Evolutionary conservation across 2,888 invertebrate species (phyloP), one percentile per base, ranked within the genome.

Genomic region (Microplitis manilae): DNA sequence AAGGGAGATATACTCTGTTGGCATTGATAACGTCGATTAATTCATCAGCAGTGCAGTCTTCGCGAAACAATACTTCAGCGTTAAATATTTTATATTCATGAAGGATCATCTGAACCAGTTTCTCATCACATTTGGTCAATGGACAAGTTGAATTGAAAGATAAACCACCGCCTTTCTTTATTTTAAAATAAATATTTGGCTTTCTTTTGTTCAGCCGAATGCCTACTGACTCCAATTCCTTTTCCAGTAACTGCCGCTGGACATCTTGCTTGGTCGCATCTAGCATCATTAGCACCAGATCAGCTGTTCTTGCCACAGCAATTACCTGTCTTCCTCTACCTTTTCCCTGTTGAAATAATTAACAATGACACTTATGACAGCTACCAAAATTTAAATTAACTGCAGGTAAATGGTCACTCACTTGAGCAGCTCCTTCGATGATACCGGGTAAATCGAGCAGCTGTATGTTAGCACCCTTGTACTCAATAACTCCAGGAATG

Each of bases 1-100:
- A 99, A 74, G 98, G 98, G 88, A 99, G 92, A 91, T 99, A 98
- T 77, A 89, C 89, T 81, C 98, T 93, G 91, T 98, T 98, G 8
- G 96, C 98, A 72, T 96, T 95, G 83, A 99, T 97, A 73, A 99
- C 98, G 91, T 99, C 99, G 83, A 99, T 99, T 86, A 99, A 93
- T 87, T 99, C 99, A 90, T 99, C 99, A 0, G 97, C 94, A 1
- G 95, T 95, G 88, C 96, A 96, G 90, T 99, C 99, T 89, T 99
- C 99, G 65, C 99, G 93, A 90, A 99, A 99, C 76, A 99, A 91
- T 85, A 94, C 94, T 92, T 97, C 97, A 1, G 97, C 97, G 91
- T 97, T 97, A 87, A 97, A 97, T 90, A 98, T 96, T 92, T 99
- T 99, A 90, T 99, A 99, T 90, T 99, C 98, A 89, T 99, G 99